Evolutionary conservation across 2,888 invertebrate species (phyloP).

Genomic region (Ferdinandea cuprea): DNA sequence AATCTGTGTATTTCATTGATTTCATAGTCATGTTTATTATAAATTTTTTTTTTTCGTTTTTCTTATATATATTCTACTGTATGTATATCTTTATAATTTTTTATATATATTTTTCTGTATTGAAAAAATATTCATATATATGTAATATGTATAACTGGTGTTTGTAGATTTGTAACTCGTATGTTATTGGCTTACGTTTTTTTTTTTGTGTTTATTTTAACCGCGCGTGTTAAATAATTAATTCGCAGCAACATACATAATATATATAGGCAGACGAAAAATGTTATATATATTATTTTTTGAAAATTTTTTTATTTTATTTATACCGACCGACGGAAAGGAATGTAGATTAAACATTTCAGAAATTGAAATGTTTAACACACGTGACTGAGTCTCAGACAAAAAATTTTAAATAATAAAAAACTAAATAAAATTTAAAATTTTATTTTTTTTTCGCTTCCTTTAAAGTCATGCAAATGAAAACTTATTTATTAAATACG

Average conservation of each 20-base stretch:
- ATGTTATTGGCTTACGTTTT: slow-evolving; percentile 46
- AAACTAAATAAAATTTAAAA: slow-evolving; percentile 4
- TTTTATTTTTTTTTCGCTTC: background rate
- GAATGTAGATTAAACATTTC: slow-evolving; percentile 62
- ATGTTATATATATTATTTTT: slow-evolving; percentile 38
- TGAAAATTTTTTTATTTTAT: slow-evolving; percentile 37
- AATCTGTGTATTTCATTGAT: slow-evolving; percentile 84
- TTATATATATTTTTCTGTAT: slow-evolving; percentile 22
- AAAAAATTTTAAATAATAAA: background rate
- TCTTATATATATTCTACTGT: slow-evolving; percentile 39
- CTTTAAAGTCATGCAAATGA: background rate
- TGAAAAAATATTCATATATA: slow-evolving; percentile 22
- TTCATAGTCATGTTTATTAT: slow-evolving; percentile 83
- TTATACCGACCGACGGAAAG: slow-evolving; percentile 48
- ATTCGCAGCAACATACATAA: slow-evolving; percentile 54
- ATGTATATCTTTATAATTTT: slow-evolving; percentile 29
- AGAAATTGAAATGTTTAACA: slow-evolving; percentile 47
- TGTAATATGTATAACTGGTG: background rate
- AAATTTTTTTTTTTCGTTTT: slow-evolving; percentile 72
- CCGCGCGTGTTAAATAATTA: slow-evolving; percentile 65
- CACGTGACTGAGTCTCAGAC: slow-evolving; percentile 35
- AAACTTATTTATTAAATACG: slow-evolving; percentile 29
- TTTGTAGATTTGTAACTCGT: slow-evolving; percentile 41
- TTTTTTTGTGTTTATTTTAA: slow-evolving; percentile 54
- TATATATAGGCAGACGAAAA: too few species aligned